Conservation (phyloP, 2,113 vertebrate species). For the Gnathonemus longibarbis region DNA sequence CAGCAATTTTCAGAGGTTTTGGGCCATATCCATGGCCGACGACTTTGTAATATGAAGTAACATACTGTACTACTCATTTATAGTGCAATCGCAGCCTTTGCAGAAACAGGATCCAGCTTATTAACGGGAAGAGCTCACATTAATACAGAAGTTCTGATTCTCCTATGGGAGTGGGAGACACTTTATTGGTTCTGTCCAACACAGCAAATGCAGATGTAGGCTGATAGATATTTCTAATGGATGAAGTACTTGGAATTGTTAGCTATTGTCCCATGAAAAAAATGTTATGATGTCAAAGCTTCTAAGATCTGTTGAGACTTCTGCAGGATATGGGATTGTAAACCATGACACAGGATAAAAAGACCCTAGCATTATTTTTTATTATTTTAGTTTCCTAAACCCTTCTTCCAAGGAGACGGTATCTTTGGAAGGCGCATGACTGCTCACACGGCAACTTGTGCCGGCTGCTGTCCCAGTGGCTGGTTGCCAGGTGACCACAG, state of each 20-base stretch:
- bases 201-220: background rate
- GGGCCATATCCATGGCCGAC: background rate
- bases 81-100: background rate
- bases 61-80: background rate
- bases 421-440: background rate
- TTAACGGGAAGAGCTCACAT: background rate
- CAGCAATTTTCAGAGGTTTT: background rate
- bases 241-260: background rate
- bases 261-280: background rate
- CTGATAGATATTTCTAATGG: background rate
- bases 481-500: constrained; percentile 63
- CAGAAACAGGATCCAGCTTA: background rate
- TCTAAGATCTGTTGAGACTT: background rate
- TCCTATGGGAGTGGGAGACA: background rate
- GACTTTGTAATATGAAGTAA: background rate
- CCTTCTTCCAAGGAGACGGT: background rate
- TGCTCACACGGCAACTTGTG: constrained; percentile 20
- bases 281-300: background rate
- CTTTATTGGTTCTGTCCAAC: background rate
- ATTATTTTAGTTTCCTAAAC: background rate
- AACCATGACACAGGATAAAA: background rate
- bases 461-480: constrained; percentile 35
- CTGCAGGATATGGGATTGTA: background rate
- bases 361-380: background rate
- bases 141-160: background rate